These are phyloP conservation scores for Ia io DNA, from an alignment of 2,113 vertebrate species.

Conservation along the genomic window DNA sequence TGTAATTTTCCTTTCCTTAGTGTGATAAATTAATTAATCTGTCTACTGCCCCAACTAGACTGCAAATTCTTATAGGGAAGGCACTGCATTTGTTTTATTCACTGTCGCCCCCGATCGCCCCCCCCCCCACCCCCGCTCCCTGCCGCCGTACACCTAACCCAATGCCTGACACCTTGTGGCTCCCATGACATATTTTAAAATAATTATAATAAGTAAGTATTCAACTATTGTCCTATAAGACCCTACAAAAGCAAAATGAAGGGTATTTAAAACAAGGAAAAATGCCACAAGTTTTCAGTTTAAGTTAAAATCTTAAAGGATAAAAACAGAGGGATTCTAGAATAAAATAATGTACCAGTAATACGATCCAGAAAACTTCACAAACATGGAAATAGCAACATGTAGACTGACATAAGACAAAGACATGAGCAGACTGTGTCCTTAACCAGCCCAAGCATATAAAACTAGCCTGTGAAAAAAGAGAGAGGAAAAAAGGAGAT, in stretches of 20 bases:
- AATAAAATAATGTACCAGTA: slow-evolving; percentile 21
- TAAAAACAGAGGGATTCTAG: slow-evolving; percentile 45
- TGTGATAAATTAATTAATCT: background rate
- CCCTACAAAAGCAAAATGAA: slow-evolving; percentile 10
- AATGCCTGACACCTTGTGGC: background rate
- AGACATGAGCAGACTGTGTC: background rate
- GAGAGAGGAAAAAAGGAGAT: background rate
- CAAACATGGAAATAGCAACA: slow-evolving; percentile 24
- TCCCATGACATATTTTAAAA: background rate
- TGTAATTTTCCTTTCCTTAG: slow-evolving; percentile 25
- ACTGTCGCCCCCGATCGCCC: background rate
- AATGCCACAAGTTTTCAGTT: background rate
- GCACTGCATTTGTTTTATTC: background rate
- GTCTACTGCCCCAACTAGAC: background rate
- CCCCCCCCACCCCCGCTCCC: rapidly evolving
- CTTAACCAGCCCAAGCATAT: background rate
- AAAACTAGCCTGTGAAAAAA: background rate
- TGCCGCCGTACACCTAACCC: background rate
- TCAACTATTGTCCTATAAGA: background rate
- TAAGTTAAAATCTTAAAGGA: slow-evolving; percentile 55
- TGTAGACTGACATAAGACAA: slow-evolving; percentile 14
- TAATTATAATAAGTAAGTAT: background rate
- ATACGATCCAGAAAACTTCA: slow-evolving; percentile 51
- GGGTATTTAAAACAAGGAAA: slow-evolving; percentile 35
- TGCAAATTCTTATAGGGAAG: background rate